These are phyloP conservation scores for Nautilus pompilius DNA, from an alignment of 1,140 invertebrate genomes.

Conservation along the genomic window DNA sequence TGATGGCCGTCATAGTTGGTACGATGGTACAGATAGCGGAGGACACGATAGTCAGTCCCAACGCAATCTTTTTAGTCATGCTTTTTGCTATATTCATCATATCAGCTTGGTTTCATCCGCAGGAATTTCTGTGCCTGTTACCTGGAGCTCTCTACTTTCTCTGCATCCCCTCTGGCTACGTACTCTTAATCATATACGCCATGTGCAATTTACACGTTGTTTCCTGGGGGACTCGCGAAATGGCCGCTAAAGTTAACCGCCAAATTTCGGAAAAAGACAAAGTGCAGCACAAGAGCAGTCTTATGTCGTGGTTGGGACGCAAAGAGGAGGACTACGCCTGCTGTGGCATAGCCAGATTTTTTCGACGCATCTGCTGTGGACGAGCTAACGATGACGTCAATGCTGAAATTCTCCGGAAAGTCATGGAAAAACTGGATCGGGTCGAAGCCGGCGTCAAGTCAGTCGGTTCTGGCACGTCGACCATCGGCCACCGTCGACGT, in stretches of 20 bases:
- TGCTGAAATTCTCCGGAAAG: slow-evolving; percentile 25
- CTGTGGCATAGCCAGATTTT: slow-evolving; percentile 14
- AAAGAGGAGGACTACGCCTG: slow-evolving; percentile 28
- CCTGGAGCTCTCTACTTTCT: slow-evolving; percentile 93
- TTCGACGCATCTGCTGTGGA: slow-evolving; percentile 16
- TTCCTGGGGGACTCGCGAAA: slow-evolving; percentile 91
- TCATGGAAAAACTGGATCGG: slow-evolving; percentile 32
- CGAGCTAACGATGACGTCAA: slow-evolving; percentile 16
- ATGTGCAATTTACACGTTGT: slow-evolving; percentile 97
- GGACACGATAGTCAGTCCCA: slow-evolving; percentile 65
- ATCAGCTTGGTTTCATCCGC: slow-evolving; percentile 95
- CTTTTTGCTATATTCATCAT: slow-evolving; percentile 82
- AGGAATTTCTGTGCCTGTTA: slow-evolving; percentile 97
- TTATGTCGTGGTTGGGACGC: slow-evolving; percentile 19
- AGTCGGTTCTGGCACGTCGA: slow-evolving; percentile 7
- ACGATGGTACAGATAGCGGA: slow-evolving; percentile 60
- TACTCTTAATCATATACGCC: slow-evolving; percentile 94
- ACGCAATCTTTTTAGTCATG: slow-evolving; percentile 88
- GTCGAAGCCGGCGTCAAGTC: slow-evolving; percentile 25
- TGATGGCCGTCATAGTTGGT: slow-evolving; percentile 99
- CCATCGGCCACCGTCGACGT: slow-evolving; percentile 14
- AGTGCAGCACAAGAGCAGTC: slow-evolving; percentile 15
- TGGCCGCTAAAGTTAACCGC: slow-evolving; percentile 44
- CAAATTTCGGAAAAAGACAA: slow-evolving; percentile 21
- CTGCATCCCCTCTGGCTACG: slow-evolving; percentile 97